Base-by-base conservation (phyloP, 2,888 invertebrate species). In the Zygaena filipendulae region DNA sequence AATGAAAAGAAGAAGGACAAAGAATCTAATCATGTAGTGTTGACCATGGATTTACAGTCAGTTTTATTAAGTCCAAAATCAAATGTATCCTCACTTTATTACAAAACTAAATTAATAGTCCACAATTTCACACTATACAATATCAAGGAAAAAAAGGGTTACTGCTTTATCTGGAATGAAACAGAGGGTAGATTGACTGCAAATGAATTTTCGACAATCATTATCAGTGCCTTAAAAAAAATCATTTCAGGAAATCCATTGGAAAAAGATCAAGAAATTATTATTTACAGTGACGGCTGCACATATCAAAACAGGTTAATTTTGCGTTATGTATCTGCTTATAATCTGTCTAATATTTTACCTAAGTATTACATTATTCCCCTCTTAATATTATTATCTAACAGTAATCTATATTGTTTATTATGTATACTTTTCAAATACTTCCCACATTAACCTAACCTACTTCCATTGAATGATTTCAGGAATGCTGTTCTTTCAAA, bases 281-380 rank as follows among this genome's bases (percentile, higher is more conserved):
- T 32, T 20, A 22, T 35, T 16, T 38, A 30, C 16, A 37, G 20
- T 6, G 40, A 38, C 33, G 40, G 39, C 7, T 38, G 39, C 23
- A 37, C 35, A 16, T 35, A 36, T 11, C 43, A 40, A 38, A 43
- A 43, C 24, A n/a, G n/a, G n/a, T n/a, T n/a, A n/a, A n/a, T n/a
- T n/a, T n/a, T n/a, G n/a, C n/a, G n/a, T n/a, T n/a, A n/a, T n/a
- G n/a, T n/a, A n/a, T n/a, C n/a, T n/a, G n/a, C n/a, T n/a, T n/a
- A n/a, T n/a, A n/a, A n/a, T n/a, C n/a, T n/a, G n/a, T n/a, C n/a
- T n/a, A n/a, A n/a, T n/a, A n/a, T n/a, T n/a, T n/a, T n/a, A n/a
- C n/a, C n/a, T n/a, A n/a, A n/a, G n/a, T n/a, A n/a, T n/a, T n/a
- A n/a, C n/a, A n/a, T n/a, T n/a, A n/a, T n/a, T n/a, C n/a, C n/a